phyloP scores from a whole-genome alignment of 2,113 vertebrate genomes.

The Dromas ardeola region DNA sequence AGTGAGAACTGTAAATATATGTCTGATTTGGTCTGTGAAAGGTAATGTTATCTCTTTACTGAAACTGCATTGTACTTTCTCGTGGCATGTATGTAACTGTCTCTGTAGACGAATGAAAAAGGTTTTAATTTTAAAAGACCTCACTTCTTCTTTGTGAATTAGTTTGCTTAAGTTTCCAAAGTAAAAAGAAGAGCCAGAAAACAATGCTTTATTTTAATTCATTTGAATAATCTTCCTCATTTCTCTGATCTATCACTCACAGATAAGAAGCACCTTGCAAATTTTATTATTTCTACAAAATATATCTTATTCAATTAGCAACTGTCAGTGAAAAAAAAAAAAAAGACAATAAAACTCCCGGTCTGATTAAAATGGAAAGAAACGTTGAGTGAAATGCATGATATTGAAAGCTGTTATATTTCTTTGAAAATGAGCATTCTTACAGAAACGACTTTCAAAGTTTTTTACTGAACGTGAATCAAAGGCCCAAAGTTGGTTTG shows the following conservation, averaged over 20 bases:
- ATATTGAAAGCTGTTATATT: slow-evolving; percentile 8
- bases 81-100: neutral
- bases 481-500: slow-evolving; percentile 10
- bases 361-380: slow-evolving; percentile 18
- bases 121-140: neutral
- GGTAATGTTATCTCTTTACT: neutral
- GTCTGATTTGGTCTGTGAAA: slow-evolving; percentile 19
- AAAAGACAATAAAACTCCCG: slow-evolving; percentile 24
- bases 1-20: slow-evolving; percentile 43
- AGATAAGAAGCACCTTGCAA: slow-evolving; percentile 14
- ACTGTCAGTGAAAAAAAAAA: neutral
- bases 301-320: slow-evolving; percentile 29
- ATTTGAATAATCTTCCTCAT: slow-evolving; percentile 35
- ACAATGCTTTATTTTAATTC: slow-evolving; percentile 12
- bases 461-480: neutral
- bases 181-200: neutral
- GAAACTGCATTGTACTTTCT: neutral
- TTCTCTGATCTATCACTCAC: slow-evolving; percentile 37
- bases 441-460: slow-evolving; percentile 25
- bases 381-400: neutral
- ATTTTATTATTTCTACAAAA: slow-evolving; percentile 45
- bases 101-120: neutral
- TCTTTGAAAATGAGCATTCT: slow-evolving; percentile 45
- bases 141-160: neutral
- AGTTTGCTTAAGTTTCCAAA: neutral